phyloP scores from a whole-genome alignment of 1,140 invertebrate species.

The Drosophila ananassae region DNA sequence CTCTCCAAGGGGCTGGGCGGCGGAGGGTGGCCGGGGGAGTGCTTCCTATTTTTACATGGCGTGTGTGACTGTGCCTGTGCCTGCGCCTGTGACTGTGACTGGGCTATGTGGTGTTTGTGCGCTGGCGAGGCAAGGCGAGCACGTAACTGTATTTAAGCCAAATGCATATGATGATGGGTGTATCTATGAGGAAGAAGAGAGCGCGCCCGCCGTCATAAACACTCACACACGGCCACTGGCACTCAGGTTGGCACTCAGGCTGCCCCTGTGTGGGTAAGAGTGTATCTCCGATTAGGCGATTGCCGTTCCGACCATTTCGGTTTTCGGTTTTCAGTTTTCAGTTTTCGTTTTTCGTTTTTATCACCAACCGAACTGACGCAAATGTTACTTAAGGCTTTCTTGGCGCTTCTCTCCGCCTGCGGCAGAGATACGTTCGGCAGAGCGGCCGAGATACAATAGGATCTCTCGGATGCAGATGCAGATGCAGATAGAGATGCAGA shows the following conservation, averaged over 20 bases:
- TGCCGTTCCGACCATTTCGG: slow-evolving; percentile 35
- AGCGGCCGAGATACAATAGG: background rate
- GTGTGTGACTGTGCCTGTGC: slow-evolving; percentile 3
- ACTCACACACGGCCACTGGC: slow-evolving; percentile 24
- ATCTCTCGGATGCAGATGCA: background rate
- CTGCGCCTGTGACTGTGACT: too few species aligned
- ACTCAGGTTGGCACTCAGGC: background rate
- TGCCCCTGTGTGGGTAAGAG: slow-evolving; percentile 1
- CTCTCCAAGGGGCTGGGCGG: slow-evolving; percentile 43
- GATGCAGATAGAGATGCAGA: too few species aligned
- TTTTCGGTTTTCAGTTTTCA: background rate
- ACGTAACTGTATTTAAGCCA: slow-evolving; percentile 75
- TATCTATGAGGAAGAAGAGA: slow-evolving; percentile 55
- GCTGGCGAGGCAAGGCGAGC: slow-evolving; percentile 43
- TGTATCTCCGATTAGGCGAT: slow-evolving; percentile 66
- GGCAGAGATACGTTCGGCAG: background rate
- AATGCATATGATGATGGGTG: slow-evolving; percentile 56
- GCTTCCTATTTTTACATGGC: slow-evolving; percentile 75
- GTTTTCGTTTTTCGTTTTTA: slow-evolving; percentile 28
- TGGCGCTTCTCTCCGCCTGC: background rate
- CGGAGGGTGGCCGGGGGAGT: slow-evolving; percentile 28
- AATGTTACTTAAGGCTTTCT: slow-evolving; percentile 57
- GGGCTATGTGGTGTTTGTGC: slow-evolving; percentile 26
- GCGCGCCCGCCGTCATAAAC: slow-evolving; percentile 37
- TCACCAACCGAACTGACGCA: slow-evolving; percentile 50